Evolutionary conservation across 2,113 vertebrate genomes (phyloP).

Genomic region (Scalopus aquaticus): DNA sequence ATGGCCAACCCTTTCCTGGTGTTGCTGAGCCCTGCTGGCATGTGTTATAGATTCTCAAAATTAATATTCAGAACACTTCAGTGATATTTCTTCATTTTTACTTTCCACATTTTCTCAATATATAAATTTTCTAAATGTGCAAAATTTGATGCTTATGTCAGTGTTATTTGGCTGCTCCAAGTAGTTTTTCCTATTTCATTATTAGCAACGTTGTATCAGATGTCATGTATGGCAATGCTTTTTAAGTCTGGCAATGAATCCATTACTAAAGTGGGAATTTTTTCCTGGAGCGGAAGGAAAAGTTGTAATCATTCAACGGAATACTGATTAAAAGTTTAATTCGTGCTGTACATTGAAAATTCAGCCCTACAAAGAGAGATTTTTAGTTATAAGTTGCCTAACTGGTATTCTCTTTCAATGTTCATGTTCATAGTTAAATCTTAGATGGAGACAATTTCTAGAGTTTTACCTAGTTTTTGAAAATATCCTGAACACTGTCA

Average conservation of each 20-base stretch:
- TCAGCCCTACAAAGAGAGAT: not conserved
- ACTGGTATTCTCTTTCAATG: not conserved
- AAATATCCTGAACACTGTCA: not conserved
- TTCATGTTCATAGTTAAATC: not conserved
- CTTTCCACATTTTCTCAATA: not conserved
- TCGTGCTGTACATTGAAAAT: not conserved
- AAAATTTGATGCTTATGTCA: not conserved
- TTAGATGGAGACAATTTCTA: not conserved
- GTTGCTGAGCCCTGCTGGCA: not conserved
- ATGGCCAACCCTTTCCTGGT: not conserved
- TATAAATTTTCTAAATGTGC: not conserved
- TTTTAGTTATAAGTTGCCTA: not conserved
- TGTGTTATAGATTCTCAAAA: not conserved
- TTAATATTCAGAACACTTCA: not conserved
- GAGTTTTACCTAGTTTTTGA: not conserved
- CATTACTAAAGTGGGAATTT: not conserved
- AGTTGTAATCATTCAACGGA: not conserved
- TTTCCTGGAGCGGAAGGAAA: not conserved
- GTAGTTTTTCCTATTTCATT: not conserved
- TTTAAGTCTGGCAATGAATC: not conserved
- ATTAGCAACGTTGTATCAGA: not conserved
- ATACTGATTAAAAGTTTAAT: slow-evolving; percentile 16
- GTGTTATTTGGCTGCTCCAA: not conserved
- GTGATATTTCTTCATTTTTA: not conserved
- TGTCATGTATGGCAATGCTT: not conserved